phyloP scores from a whole-genome alignment of 2,797 vertebrate genomes.

The Lepilemur ruficaudatus region DNA sequence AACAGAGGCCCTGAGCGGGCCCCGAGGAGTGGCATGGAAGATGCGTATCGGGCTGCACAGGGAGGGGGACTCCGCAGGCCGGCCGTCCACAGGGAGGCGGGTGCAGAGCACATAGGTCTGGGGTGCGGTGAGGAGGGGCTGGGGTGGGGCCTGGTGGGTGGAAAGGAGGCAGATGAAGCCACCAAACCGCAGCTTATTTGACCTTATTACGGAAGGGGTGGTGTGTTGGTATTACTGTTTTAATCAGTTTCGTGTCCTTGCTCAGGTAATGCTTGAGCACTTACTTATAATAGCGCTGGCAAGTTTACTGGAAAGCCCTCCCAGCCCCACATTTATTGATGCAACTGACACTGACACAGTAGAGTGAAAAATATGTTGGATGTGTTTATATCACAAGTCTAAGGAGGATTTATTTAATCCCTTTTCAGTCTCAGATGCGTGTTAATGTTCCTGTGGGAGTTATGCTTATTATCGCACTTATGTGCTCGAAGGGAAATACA shows the following conservation, averaged over 20 bases:
- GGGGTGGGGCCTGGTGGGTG: too few species aligned
- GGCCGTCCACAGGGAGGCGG: fast-evolving
- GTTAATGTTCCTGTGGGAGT: not conserved
- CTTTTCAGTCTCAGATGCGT: not conserved
- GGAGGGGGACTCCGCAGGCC: too few species aligned
- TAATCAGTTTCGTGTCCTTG: not conserved
- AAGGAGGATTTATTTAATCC: not conserved
- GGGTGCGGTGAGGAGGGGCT: fast-evolving
- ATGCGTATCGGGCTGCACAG: fast-evolving
- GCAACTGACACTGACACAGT: not conserved
- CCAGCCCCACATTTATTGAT: not conserved
- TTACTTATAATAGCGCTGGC: not conserved
- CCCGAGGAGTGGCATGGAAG: fast-evolving
- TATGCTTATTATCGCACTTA: not conserved
- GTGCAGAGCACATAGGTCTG: not conserved
- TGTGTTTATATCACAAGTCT: not conserved
- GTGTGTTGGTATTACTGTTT: not conserved
- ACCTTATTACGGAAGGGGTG: not conserved
- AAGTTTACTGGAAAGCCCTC: not conserved
- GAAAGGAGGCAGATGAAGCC: not conserved
- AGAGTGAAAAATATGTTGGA: conserved; percentile 9
- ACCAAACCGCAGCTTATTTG: not conserved
- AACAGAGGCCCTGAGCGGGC: not conserved
- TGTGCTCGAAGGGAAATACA: not conserved
- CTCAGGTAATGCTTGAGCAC: not conserved